Evolutionary conservation across 2,797 vertebrate species (phyloP).

Genomic region (Eulemur mongoz): DNA sequence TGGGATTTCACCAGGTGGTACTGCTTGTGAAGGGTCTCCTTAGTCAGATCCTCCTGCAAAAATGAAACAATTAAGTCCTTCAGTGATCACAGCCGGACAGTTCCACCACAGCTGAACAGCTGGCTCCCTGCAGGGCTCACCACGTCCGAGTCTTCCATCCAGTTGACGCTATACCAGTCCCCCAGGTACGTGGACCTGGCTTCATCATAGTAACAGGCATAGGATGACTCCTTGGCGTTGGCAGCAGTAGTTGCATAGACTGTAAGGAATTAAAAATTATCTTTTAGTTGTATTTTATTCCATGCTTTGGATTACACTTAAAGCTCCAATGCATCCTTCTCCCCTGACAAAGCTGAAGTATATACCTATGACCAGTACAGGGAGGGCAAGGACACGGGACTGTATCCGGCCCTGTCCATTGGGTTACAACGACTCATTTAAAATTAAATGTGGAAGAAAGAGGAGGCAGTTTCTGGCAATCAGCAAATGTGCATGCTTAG

Average conservation of each 20-base stretch:
- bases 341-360: background rate
- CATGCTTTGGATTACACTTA: background rate
- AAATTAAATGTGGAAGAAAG: background rate
- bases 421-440: background rate
- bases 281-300: background rate
- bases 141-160: slow-evolving; percentile 98
- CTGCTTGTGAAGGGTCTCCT: slow-evolving; percentile 93
- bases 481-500: background rate
- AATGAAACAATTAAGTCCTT: background rate
- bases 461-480: background rate
- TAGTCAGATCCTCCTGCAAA: slow-evolving; percentile 93
- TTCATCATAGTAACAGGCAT: slow-evolving; percentile 97
- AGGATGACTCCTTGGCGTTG: slow-evolving; percentile 93
- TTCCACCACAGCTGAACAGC: fast-evolving
- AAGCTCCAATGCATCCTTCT: background rate
- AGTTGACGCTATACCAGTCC: slow-evolving; percentile 98
- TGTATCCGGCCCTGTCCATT: background rate
- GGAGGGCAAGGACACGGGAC: too few relatives aligned
- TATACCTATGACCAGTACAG: fast-evolving
- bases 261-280: slow-evolving; percentile 66
- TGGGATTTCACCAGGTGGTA: slow-evolving; percentile 93
- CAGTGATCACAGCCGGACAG: fast-evolving
- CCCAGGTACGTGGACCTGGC: slow-evolving; percentile 94
- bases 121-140: slow-evolving; percentile 78
- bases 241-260: slow-evolving; percentile 97